Percentiles rank a stretch among this genome's conserved stretches.
Conservation (phyloP, 1,140 invertebrate genomes). For the Cydia fagiglandana region DNA sequence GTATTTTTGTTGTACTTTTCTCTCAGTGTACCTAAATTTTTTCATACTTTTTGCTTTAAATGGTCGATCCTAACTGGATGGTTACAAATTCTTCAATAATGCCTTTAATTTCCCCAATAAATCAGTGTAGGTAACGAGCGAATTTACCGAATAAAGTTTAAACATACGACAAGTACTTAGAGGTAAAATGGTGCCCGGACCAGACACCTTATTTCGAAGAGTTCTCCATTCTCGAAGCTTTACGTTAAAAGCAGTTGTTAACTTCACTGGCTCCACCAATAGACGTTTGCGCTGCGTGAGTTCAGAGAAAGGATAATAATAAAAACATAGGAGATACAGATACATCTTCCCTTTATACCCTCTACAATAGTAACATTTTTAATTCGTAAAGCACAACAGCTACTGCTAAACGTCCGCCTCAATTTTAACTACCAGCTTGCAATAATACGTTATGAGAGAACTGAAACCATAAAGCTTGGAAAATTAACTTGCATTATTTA, state of each 20-base stretch:
- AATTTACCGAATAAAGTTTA: background rate
- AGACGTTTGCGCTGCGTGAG: background rate
- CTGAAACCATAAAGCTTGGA: background rate
- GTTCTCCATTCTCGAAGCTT: background rate
- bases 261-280: background rate
- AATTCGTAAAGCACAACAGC: too few species aligned
- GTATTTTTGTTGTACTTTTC: too few species aligned
- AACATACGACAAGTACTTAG: background rate
- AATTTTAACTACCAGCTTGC: background rate
- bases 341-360: background rate
- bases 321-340: background rate
- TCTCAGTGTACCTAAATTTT: too few species aligned
- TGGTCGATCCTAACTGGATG: background rate
- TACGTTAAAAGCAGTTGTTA: background rate
- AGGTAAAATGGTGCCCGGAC: background rate
- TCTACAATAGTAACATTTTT: background rate
- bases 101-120: background rate
- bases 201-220: background rate
- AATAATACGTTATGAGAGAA: background rate
- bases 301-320: background rate
- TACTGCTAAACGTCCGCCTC: too few species aligned
- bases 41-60: background rate
- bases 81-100: background rate
- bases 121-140: background rate
- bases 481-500: slow-evolving; percentile 12